Percentiles rank a stretch among this genome's conserved stretches.
Conservation (phyloP, 1,140 invertebrate genomes). For the Ladona fulva region DNA sequence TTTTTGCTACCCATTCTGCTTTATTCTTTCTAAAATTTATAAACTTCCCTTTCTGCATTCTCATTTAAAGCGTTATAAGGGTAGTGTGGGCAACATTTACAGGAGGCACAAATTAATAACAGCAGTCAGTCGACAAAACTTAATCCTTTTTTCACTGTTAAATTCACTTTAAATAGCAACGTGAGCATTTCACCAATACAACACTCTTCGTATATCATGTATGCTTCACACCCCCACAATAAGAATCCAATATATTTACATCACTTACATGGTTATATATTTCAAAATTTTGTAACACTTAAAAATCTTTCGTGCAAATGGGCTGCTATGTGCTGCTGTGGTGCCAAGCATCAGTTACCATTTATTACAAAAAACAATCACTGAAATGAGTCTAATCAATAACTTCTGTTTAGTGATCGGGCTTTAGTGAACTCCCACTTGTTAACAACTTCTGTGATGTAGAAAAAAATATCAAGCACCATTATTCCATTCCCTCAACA, state of each 20-base stretch:
- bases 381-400: not conserved
- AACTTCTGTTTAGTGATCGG: not conserved
- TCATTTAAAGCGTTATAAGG: not conserved
- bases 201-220: not conserved
- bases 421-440: not conserved
- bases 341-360: not conserved
- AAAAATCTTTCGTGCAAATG: not conserved
- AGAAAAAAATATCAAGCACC: slow-evolving; percentile 6
- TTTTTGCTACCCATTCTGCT: not conserved
- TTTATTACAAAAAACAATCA: slow-evolving; percentile 2
- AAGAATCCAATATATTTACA: not conserved
- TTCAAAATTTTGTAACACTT: not conserved
- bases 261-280: not conserved
- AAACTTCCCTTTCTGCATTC: not conserved
- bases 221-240: too few species aligned
- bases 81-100: not conserved
- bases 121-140: not conserved
- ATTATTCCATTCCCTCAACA: not conserved
- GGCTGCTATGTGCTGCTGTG: not conserved
- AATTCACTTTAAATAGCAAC: slow-evolving; percentile 10
- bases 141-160: not conserved
- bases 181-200: not conserved
- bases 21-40: not conserved
- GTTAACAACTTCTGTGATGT: not conserved
- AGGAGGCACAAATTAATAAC: slow-evolving; percentile 6